phyloP scores from a whole-genome alignment of 2,797 vertebrate genomes.

The Micrastur ruficollis region DNA sequence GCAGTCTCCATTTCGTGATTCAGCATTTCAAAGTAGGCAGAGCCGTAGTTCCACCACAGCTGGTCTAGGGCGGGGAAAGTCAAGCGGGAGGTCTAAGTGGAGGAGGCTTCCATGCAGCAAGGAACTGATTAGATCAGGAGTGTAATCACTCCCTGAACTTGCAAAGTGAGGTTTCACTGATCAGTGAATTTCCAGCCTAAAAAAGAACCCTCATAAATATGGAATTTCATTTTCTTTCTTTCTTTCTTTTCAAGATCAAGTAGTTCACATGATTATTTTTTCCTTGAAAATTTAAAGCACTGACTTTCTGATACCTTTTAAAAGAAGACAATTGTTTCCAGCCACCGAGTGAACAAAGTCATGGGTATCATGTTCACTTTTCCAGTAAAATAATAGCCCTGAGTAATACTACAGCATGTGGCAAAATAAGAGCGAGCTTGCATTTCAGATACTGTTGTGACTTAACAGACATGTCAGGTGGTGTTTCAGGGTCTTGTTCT shows the following conservation, averaged over 20 bases:
- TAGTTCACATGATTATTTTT: not conserved
- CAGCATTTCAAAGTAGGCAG: not conserved
- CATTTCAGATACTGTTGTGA: not conserved
- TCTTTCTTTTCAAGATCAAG: conserved; percentile 44
- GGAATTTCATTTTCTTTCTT: conserved; percentile 17
- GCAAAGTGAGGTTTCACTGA: conserved; percentile 37
- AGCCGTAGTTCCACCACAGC: not conserved
- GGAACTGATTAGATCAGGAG: conserved; percentile 46
- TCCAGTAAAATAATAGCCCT: conserved; percentile 13
- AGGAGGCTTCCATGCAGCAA: not conserved
- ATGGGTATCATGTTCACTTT: not conserved
- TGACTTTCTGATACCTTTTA: not conserved
- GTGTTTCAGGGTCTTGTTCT: not conserved
- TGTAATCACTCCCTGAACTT: conserved; percentile 51
- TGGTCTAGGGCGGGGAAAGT: not conserved
- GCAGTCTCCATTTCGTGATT: not conserved
- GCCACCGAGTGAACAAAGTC: not conserved
- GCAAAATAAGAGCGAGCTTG: not conserved
- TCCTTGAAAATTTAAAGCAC: not conserved
- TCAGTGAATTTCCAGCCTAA: conserved; percentile 28
- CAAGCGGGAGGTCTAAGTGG: not conserved
- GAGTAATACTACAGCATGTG: not conserved
- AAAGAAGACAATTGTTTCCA: conserved; percentile 1
- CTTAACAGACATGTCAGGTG: not conserved
- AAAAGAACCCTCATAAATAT: conserved; percentile 45